Evolutionary conservation across 2,113 vertebrate species (phyloP), one percentile per base, ranked within the genome.

Genomic region (Dissostichus mawsoni): DNA sequence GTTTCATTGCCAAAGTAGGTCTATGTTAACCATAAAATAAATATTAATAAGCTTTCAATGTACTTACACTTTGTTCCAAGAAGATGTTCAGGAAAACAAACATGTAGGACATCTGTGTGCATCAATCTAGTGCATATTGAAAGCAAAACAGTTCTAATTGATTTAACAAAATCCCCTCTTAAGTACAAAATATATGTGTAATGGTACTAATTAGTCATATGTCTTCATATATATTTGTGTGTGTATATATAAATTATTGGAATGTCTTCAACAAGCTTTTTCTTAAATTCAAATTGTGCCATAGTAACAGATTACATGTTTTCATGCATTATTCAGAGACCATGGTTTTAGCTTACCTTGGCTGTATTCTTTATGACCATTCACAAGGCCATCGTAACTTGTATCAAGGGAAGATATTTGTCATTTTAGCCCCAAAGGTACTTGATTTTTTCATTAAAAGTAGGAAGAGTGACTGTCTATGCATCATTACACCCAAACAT

Each of bases 261-360:
- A 52, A 23, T 20, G 8, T 4, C 33, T n/a, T 59, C 2, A 58
- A 29, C 3, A 50, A 52, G n/a, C 18, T 8, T 3, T 62, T 0
- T 12, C 0, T 17, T 3, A 3, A 12, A 33, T 17, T 20, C 1
- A 29, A 18, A 66, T 41, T 36, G 4, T 63, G 7, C 4, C 5
- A 11, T 16, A 8, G 1, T 51, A 17, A 0, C 3, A 23, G 23
- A 14, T 50, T 20, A 41, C 33, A 23, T 13, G 23, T 17, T 11
- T 69, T 14, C 41, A 8, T 25, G 16, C 20, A 48, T 17, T 5
- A 8, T 50, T 48, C 20, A 29, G 11, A 33, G 3, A 2, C 13
- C 6, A 20, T 52, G 9, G 3, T 36, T 14, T 11, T 14, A 61
- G n/a, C 56, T 88, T 79, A 78, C 71, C 74, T 63, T 9, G 9